Evolutionary conservation across 2,797 vertebrate species (phyloP).

Genomic region (Paedocypris micromegethes): DNA sequence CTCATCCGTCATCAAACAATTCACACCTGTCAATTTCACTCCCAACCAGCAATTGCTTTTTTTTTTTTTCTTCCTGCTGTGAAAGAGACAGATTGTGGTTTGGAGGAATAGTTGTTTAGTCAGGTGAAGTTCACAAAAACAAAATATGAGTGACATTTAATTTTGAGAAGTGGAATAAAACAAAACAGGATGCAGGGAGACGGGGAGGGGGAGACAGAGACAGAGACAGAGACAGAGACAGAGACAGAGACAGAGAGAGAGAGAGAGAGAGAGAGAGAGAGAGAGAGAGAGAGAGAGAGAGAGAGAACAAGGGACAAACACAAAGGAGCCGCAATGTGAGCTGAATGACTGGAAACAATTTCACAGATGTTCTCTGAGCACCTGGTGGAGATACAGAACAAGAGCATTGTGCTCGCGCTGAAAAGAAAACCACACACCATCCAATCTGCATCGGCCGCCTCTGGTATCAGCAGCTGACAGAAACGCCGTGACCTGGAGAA

Average conservation of each 20-base stretch:
- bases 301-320: no score
- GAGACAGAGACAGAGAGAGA: no score
- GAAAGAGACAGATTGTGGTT: not conserved
- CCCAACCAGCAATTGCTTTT: slow-evolving; percentile 15
- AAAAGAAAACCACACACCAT: slow-evolving; percentile 9
- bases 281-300: no score
- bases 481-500: slow-evolving; percentile 4
- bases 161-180: not conserved
- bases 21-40: slow-evolving; percentile 22
- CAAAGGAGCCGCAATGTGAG: not conserved
- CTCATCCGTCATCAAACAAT: slow-evolving; percentile 17
- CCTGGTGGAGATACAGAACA: slow-evolving; percentile 24
- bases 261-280: no score
- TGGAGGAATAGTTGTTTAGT: not conserved
- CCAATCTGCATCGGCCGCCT: not conserved
- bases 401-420: not conserved
- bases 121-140: not conserved
- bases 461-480: slow-evolving; percentile 1
- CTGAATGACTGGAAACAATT: not conserved
- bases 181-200: not conserved
- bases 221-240: no score
- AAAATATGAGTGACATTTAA: not conserved
- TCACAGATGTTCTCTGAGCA: slow-evolving; percentile 27
- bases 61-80: no score
- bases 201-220: not conserved